Conservation (phyloP, 2,888 invertebrate genomes). For the Neuroscelio doddi region DNA sequence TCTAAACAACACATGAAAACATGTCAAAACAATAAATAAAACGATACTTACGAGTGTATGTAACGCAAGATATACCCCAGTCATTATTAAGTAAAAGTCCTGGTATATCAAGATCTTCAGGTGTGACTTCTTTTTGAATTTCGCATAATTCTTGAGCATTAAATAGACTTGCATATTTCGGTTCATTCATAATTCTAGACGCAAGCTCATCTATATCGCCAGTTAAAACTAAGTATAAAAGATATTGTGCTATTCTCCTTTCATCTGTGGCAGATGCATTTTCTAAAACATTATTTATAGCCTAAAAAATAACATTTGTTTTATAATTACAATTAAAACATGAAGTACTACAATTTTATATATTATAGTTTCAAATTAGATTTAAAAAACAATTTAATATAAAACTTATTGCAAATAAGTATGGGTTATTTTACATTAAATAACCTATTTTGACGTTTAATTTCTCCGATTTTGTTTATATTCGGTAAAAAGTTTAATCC, state of each 20-base stretch:
- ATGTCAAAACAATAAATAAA: too few species aligned
- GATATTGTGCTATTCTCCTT: slow-evolving; percentile 69
- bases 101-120: slow-evolving; percentile 68
- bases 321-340: too few species aligned
- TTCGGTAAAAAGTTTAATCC: too few species aligned
- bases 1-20: too few species aligned
- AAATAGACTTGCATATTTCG: slow-evolving; percentile 67
- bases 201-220: slow-evolving; percentile 65
- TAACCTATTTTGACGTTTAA: too few species aligned
- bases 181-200: slow-evolving; percentile 65
- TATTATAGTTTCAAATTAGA: too few species aligned
- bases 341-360: slow-evolving; percentile 1
- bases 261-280: slow-evolving; percentile 65
- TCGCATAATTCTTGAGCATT: slow-evolving; percentile 67
- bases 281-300: slow-evolving; percentile 68
- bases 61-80: slow-evolving; percentile 69
- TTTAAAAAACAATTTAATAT: too few species aligned
- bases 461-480: too few species aligned
- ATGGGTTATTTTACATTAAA: too few species aligned
- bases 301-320: slow-evolving; percentile 62
- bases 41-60: slow-evolving; percentile 71
- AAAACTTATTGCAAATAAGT: too few species aligned
- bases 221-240: slow-evolving; percentile 69
- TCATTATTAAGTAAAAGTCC: slow-evolving; percentile 70
- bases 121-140: slow-evolving; percentile 60